These are phyloP conservation scores for Diabrotica balteata DNA, from an alignment of 2,888 invertebrate genomes.

Conservation along the genomic window DNA sequence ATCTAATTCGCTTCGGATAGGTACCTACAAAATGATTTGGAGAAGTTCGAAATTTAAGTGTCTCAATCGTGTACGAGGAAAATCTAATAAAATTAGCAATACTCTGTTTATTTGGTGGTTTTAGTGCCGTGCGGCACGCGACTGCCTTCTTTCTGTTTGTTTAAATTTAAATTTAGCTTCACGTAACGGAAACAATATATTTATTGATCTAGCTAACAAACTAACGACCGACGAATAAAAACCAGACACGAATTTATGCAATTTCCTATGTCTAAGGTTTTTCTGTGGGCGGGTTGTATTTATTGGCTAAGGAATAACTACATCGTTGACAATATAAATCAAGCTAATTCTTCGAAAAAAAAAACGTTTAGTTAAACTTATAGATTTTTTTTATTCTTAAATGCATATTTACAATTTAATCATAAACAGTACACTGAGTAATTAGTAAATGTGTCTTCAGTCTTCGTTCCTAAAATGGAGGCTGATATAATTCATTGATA, in stretches of 20 bases:
- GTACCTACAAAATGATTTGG: conserved; percentile 42
- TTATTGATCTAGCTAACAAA: conserved; percentile 30
- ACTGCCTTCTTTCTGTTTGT: conserved; percentile 40
- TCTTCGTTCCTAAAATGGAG: too few relatives aligned
- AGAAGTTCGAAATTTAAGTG: conserved; percentile 44
- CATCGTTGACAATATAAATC: too few relatives aligned
- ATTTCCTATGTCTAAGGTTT: conserved; percentile 23
- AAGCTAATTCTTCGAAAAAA: too few relatives aligned
- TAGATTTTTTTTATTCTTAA: too few relatives aligned
- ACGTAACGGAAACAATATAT: conserved; percentile 33
- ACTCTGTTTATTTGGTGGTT: conserved; percentile 41
- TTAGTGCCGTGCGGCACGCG: conserved; percentile 41
- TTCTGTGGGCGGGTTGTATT: neutral
- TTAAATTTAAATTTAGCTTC: conserved; percentile 45
- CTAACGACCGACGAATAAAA: neutral
- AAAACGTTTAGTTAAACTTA: too few relatives aligned
- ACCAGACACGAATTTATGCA: conserved; percentile 22
- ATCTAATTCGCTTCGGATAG: conserved; percentile 42
- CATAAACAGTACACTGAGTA: too few relatives aligned
- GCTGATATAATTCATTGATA: too few relatives aligned
- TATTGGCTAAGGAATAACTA: too few relatives aligned
- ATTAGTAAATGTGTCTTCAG: too few relatives aligned
- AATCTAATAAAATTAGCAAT: conserved; percentile 48
- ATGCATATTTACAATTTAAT: too few relatives aligned
- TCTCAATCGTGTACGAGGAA: conserved; percentile 46